Percentiles rank a stretch among this genome's conserved stretches.
phyloP scores from a whole-genome alignment of 2,797 vertebrate genomes.

The Poecilia velifera region DNA sequence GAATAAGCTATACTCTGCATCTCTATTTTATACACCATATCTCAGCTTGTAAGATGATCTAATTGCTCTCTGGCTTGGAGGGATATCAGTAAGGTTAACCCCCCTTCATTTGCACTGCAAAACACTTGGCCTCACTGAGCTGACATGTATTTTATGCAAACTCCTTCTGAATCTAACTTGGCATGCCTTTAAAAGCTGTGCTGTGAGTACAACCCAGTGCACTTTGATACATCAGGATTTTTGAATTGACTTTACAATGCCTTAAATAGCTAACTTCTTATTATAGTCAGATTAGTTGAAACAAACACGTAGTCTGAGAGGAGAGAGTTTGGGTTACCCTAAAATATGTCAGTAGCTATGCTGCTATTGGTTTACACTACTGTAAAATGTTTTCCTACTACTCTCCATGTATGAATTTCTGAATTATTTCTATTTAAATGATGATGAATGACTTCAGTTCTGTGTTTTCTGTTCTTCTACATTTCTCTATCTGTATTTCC shows the following conservation, averaged over 20 bases:
- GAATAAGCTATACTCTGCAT: constrained; percentile 9
- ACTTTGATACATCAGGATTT: constrained; percentile 19
- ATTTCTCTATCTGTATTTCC: neutral
- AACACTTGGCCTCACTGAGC: constrained; percentile 12
- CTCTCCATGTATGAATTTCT: neutral
- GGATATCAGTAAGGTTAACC: constrained; percentile 9
- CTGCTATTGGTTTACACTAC: neutral
- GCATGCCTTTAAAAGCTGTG: constrained; percentile 16
- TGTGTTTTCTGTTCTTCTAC: neutral
- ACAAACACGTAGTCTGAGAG: neutral
- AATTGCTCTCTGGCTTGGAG: constrained; percentile 26
- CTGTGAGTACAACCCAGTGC: constrained; percentile 13
- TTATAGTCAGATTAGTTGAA: neutral
- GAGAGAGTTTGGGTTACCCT: neutral
- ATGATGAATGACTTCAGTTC: neutral
- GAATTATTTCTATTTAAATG: neutral
- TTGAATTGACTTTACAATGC: neutral
- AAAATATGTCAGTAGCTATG: neutral
- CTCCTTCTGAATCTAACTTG: constrained; percentile 15
- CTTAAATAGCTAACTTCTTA: neutral
- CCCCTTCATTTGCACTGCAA: constrained; percentile 15
- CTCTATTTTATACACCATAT: constrained; percentile 10
- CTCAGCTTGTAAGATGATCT: constrained; percentile 28
- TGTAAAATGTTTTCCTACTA: neutral
- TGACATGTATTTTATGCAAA: constrained; percentile 16